Percentiles rank a stretch among this genome's conserved stretches.
Evolutionary conservation across 1,140 invertebrate species (phyloP).

Genomic region (Penaeus chinensis): DNA sequence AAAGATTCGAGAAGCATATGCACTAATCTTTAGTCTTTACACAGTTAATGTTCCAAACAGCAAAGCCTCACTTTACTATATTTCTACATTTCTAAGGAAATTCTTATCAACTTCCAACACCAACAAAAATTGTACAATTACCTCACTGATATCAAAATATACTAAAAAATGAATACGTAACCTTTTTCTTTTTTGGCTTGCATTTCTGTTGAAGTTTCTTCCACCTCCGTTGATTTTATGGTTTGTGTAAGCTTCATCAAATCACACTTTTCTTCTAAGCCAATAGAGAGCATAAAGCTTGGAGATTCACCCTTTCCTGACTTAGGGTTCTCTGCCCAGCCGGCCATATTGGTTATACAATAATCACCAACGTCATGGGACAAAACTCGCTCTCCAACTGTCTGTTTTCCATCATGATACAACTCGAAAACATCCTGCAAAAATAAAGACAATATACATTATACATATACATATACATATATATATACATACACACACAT

Average conservation of each 20-base stretch:
- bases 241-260: constrained; percentile 66
- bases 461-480: too few species aligned
- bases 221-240: constrained; percentile 22
- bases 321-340: constrained; percentile 34
- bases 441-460: background rate
- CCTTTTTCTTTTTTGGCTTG: constrained; percentile 29
- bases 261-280: constrained; percentile 55
- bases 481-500: too few species aligned
- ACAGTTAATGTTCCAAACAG: too few species aligned
- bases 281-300: constrained; percentile 33
- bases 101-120: too few species aligned
- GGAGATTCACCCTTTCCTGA: constrained; percentile 31
- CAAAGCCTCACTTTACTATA: too few species aligned
- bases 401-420: constrained; percentile 59
- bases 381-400: constrained; percentile 50
- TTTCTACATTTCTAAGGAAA: too few species aligned
- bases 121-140: too few species aligned
- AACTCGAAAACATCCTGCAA: constrained; percentile 56
- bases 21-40: too few species aligned
- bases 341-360: constrained; percentile 51
- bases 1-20: too few species aligned
- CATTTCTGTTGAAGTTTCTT: constrained; percentile 48
- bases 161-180: too few species aligned
- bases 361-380: constrained; percentile 60
- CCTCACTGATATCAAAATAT: too few species aligned